Evolutionary conservation across 2,888 invertebrate genomes (phyloP).

Genomic region (Diarsia mendica): DNA sequence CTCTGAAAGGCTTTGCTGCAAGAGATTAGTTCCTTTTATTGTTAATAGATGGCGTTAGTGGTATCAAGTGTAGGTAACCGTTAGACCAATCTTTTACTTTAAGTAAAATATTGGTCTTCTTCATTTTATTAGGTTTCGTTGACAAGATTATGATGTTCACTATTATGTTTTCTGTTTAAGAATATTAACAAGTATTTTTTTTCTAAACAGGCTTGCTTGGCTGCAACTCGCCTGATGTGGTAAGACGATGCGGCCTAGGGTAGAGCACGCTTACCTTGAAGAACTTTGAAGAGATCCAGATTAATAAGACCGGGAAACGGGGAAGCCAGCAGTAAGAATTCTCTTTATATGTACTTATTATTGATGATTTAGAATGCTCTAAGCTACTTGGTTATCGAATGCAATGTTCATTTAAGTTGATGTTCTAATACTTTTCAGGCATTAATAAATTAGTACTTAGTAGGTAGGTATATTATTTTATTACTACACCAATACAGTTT

Average conservation of each 20-base stretch:
- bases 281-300: not conserved
- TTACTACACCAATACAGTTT: not conserved
- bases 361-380: too few species aligned
- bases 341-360: too few species aligned
- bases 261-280: not conserved
- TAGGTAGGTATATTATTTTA: too few species aligned
- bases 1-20: not conserved
- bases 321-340: too few species aligned
- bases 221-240: not conserved
- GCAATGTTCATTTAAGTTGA: too few species aligned
- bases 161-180: not conserved
- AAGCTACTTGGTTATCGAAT: too few species aligned
- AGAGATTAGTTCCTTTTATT: conserved; percentile 37
- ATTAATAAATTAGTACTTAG: too few species aligned
- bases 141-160: not conserved
- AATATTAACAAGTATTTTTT: not conserved
- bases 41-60: conserved; percentile 61
- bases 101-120: not conserved
- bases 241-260: not conserved
- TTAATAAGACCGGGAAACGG: too few species aligned
- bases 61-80: not conserved
- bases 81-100: too few species aligned
- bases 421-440: not conserved
- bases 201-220: not conserved
- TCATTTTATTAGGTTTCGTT: not conserved